A percentile compares a stretch with the other conserved stretches of the same genome.
These are phyloP conservation scores for Ceratosolen fusciceps DNA, from an alignment of 1,140 invertebrate genomes.

Conservation along the genomic window DNA sequence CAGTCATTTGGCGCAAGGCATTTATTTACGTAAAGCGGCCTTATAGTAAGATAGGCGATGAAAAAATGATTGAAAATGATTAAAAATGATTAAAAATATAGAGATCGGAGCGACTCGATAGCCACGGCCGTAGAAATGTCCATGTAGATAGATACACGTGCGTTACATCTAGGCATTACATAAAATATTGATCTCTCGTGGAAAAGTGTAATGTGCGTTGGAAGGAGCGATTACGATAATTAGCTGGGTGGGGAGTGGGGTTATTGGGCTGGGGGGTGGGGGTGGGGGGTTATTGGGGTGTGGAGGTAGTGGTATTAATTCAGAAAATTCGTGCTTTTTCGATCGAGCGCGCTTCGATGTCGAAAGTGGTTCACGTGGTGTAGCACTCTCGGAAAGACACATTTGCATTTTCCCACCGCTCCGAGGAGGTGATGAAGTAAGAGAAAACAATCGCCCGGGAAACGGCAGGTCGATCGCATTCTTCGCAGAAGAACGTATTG, in stretches of 20 bases:
- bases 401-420: conserved; percentile 26
- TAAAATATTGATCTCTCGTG: background rate
- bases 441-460: conserved; percentile 24
- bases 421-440: conserved; percentile 17
- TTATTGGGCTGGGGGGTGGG: too few relatives aligned
- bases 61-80: too few relatives aligned
- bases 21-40: background rate
- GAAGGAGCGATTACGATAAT: background rate
- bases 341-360: conserved; percentile 1
- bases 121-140: too few relatives aligned
- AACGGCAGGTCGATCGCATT: conserved; percentile 8
- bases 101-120: too few relatives aligned
- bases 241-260: too few relatives aligned
- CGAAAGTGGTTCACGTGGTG: background rate
- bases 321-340: conserved; percentile 15
- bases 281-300: too few relatives aligned
- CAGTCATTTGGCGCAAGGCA: background rate
- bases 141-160: too few relatives aligned
- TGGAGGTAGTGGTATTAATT: background rate
- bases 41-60: background rate
- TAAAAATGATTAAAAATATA: too few relatives aligned
- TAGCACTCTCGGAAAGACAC: conserved; percentile 19
- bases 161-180: background rate
- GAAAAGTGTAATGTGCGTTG: background rate
- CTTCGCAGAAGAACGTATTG: conserved; percentile 23